A percentile compares a stretch with the other conserved stretches of the same genome.
phyloP scores from a whole-genome alignment of 2,888 invertebrate genomes.

The Lymantria dispar region DNA sequence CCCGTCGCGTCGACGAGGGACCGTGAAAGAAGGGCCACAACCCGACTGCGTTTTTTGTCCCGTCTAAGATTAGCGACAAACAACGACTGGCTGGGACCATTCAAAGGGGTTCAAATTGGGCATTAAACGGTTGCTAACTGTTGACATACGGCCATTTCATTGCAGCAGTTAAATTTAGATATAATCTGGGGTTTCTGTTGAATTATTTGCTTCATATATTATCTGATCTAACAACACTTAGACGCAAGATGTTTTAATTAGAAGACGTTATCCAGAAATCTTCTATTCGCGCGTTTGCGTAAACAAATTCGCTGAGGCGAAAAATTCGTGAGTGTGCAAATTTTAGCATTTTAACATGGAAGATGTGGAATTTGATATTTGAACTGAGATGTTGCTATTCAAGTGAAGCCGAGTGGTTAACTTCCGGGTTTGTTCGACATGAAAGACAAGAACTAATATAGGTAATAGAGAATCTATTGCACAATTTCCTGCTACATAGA shows the following conservation, averaged over 20 bases:
- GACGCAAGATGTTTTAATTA: constrained; percentile 9
- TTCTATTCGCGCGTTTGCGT: constrained; percentile 3
- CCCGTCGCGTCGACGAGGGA: constrained; percentile 45
- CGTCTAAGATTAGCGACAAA: constrained; percentile 71
- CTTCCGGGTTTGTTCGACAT: constrained; percentile 53
- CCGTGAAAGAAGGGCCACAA: constrained; percentile 69
- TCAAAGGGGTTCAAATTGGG: constrained; percentile 39
- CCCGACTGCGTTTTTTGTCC: constrained; percentile 70
- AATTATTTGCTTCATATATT: constrained; percentile 5
- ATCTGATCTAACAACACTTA: constrained; percentile 10
- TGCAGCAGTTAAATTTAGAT: constrained; percentile 8
- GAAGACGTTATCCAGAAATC: constrained; percentile 19
- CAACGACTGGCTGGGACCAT: constrained; percentile 55
- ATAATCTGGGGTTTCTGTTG: constrained; percentile 2
- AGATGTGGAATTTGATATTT: constrained; percentile 3
- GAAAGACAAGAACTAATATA: constrained; percentile 49
- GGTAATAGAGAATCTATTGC: constrained; percentile 58
- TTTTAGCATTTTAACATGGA: neutral
- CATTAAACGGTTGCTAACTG: constrained; percentile 8
- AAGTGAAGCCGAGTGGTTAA: constrained; percentile 32
- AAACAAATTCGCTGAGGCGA: constrained; percentile 2
- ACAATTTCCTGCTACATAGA: constrained; percentile 46
- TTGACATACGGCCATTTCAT: constrained; percentile 11
- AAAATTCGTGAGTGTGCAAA: neutral
- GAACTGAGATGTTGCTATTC: constrained; percentile 24